Base-by-base conservation (phyloP, 2,888 invertebrate species). In the Morinoia aosen region DNA sequence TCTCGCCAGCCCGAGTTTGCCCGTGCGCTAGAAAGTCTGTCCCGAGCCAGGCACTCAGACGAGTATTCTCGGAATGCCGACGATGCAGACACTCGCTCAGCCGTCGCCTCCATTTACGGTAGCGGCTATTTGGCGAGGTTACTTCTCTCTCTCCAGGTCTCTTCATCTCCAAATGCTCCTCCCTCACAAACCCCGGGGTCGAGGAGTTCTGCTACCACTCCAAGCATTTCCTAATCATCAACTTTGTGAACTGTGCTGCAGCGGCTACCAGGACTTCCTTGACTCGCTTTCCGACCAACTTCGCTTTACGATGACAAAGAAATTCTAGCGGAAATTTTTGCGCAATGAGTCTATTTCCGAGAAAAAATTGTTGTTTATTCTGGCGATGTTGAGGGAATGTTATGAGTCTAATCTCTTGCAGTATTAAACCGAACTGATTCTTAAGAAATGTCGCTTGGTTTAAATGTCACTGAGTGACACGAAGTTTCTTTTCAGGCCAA, bases 161-260 rank as follows among this genome's bases (percentile, higher is more conserved):
- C 57, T 93, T 93, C 57, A 93, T 93, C 93, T 93, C 33, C 57
- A 90, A 90, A 90, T 90, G 40, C 40, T 88, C 88, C 10, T 40
- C 90, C 88, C 10, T 40, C 90, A 40, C 90, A 90, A 16, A 2
- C 90, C 90, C 90, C 33, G 90, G 40, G 48, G 90, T 48, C 48
- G 14, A 39, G 10, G 40, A 90, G 40, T 90, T 14, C 48, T 40
- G 40, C 90, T 16, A 14, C 40, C 48, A 76, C 40, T 76, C 90
- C 10, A 48, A 90, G 40, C 90, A 39, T 90, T 90, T 90, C 48
- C 40, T 16, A 90, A 39, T 14, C 90, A 90, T 90, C 48, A 40
- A 90, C 90, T 90, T 40, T 16, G 90, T 76, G 25, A 76, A 33
- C 76, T 25, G 25, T 33, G 25, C 76, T 0, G 33, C 76, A 48